Base-by-base conservation (phyloP, 2,888 invertebrate species). In the Hyposoter didymator region DNA sequence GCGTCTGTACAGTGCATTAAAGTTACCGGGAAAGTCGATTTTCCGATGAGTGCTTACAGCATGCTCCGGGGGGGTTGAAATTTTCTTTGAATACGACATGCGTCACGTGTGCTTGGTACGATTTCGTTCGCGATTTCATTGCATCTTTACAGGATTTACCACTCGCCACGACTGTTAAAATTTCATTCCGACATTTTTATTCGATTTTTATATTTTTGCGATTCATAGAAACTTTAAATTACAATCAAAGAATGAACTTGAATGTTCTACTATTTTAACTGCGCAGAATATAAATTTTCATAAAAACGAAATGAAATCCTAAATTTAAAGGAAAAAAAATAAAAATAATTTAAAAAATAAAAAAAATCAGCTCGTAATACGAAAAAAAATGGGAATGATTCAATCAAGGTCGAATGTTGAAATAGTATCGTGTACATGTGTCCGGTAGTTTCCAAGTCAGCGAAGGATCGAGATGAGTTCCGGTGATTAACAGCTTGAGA, bases 401-500 rank as follows among this genome's bases (percentile, higher is more conserved):
- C 5, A 14, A 28, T 55, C 4, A 59, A 59, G 59, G 19, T 52
- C 59, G 28, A 22, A 55, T 12, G 19, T 55, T 12, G 55, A 55
- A 55, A 55, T 22, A 22, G 22, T 28, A 28, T 14, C 14, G 1
- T 5, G 5, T 59, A 4, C 10, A 59, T 22, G 8, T 59, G 59
- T 28, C 6, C 14, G 28, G 28, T 5, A 28, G 59, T 28, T 14
- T 28, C 14, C 28, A 59, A 59, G 59, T 22, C 17, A 28, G 28
- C 39, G 22, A 22, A 1, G 69, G 64, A 62, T 52, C n/a, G 45
- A 14, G 47, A 35, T 43, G 49, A 52, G 47, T 72, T 39, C 39
- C 39, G 49, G 66, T 80, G 76, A 76, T 80, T 84, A 80, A 84
- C 72, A 84, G 72, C 66, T 84, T 72, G 59, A 75, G 84, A 55